Evolutionary conservation across 2,797 vertebrate species (phyloP), one percentile per base, ranked within the genome.

Genomic region (Hippocampus kuda): DNA sequence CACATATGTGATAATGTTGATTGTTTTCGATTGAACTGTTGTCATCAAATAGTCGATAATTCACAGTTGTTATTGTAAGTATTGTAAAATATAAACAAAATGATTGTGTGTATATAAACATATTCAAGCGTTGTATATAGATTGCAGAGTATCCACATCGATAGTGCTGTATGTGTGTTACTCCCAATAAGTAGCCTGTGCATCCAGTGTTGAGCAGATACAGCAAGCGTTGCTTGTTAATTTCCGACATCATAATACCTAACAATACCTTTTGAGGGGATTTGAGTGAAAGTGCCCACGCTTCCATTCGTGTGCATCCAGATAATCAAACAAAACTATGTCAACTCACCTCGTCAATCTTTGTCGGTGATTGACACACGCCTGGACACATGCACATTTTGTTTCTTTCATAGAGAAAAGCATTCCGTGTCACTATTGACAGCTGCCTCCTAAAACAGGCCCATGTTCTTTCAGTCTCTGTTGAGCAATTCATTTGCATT

Each of bases 371-470:
- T 61, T 74, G 72, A 72, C 27, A 72, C 68, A 54, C 56, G 63
- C 64, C 27, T 30, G 27, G 27, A 30, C 27, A 30, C 30, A 30
- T 30, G 16, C 27, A 61, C 16, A 6, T 84, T 60, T 74, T 79
- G 79, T 88, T 87, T 85, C 75, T 74, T 72, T 79, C 79, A 84
- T 80, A 78, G 81, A 88, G 42, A 87, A 82, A 67, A 54, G 53
- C 90, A 91, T 92, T 92, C 91, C 91, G 88, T 72, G 83, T 84
- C 80, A 80, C 5, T 83, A 66, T 71, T 77, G 81, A 90, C 80
- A 81, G 72, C 79, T 79, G 74, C 65, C 44, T 66, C 13, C 18
- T 48, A n/a, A 65, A 65, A 30, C 26, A 59, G 26, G 60, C 8
- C 34, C 22, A 22, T 64, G 5, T 24, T 64, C 1, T 64, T 61